Evolutionary conservation across 2,888 invertebrate genomes (phyloP), one percentile per base, ranked within the genome.

Genomic region (Apodemia hepburni): DNA sequence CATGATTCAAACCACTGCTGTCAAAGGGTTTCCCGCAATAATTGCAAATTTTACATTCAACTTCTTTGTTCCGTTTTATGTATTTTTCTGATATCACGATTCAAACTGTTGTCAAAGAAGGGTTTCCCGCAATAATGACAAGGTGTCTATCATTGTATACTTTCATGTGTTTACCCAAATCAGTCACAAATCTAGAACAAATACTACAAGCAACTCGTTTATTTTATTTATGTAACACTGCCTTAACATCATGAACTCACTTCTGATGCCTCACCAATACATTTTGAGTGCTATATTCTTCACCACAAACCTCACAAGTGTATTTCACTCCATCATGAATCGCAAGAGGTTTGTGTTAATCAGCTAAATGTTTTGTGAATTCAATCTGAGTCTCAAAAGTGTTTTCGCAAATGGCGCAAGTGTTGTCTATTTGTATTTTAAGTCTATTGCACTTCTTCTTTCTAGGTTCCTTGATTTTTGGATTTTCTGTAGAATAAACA

Each of bases 341-440:
- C 27, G 27, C 27, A 15, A 27, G 51, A 12, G 51, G 15, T 54
- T 54, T 27, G 51, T 54, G 51, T 54, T 54, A 5, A 18, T 54
- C 51, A 11, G 11, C 4, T 54, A 54, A 22, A 27, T 54, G 51
- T 6, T 18, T 22, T 54, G 2, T 27, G 5, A 54, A 54, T 54
- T 22, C 15, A 11, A 27, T 22, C 18, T 22, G 22, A 54, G 18
- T 54, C 15, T 54, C 51, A 18, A 54, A 54, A 4, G 22, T 27
- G 6, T 18, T 27, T 12, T 54, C 51, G 27, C 51, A 54, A 27
- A 54, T 27, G 5, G 27, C 51, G 6, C 51, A 54, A 4, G 18
- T 27, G 4, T 54, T 54, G 22, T 54, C 51, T 54, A 54, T 54
- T 54, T 22, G 11, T 54, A 54, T 54, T 54, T 54, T 54, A 15